Percentiles rank a stretch among this genome's conserved stretches.
Conservation (phyloP, 1,140 invertebrate genomes). For the Pseudomyrmex sp. region DNA sequence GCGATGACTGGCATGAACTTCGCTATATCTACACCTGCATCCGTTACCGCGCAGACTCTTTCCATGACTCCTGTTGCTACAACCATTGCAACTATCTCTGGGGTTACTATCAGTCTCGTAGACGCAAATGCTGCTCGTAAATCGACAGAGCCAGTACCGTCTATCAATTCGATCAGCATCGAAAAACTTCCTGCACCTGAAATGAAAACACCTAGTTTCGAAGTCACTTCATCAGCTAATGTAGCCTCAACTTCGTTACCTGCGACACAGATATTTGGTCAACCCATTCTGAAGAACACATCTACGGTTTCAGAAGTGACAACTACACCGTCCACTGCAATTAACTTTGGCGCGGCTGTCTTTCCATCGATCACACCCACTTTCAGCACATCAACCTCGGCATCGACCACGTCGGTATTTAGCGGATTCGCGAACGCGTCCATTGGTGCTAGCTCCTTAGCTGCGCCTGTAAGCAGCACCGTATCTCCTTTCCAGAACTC, state of each 20-base stretch:
- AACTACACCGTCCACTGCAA: constrained; percentile 36
- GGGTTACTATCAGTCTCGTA: constrained; percentile 38
- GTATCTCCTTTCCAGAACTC: constrained; percentile 57
- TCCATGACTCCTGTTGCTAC: constrained; percentile 3
- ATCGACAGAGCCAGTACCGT: neutral
- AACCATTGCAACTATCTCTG: neutral
- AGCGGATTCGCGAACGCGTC: constrained; percentile 37
- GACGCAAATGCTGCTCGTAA: constrained; percentile 6
- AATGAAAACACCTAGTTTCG: constrained; percentile 20
- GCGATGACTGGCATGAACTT: constrained; percentile 54
- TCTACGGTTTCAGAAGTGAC: constrained; percentile 45
- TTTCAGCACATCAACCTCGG: constrained; percentile 16
- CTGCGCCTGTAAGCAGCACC: constrained; percentile 21
- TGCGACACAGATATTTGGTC: constrained; percentile 47
- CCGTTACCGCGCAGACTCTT: constrained; percentile 7
- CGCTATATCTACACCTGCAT: constrained; percentile 22
- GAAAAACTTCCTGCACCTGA: constrained; percentile 41
- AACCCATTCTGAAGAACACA: constrained; percentile 18
- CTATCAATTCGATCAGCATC: constrained; percentile 42
- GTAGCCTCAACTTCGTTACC: neutral
- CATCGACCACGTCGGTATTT: constrained; percentile 51
- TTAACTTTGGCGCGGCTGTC: constrained; percentile 43
- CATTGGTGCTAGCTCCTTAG: neutral
- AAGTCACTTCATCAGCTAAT: constrained; percentile 13
- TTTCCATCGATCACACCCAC: constrained; percentile 37